Evolutionary conservation across 1,140 invertebrate species (phyloP).

Genomic region (Aporrectodea caliginosa): DNA sequence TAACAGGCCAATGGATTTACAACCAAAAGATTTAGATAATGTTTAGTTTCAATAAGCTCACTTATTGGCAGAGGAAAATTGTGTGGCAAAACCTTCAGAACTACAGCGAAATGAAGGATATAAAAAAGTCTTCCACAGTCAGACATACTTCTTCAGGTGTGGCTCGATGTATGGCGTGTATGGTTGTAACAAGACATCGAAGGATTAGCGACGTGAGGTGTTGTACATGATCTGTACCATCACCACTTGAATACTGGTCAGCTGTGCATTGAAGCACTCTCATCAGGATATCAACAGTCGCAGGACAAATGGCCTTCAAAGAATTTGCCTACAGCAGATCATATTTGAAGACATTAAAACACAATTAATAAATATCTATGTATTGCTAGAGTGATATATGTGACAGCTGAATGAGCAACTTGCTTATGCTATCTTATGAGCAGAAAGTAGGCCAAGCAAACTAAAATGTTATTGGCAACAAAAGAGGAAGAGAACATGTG

Average conservation of each 20-base stretch:
- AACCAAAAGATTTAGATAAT: neutral
- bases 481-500: too few relatives aligned
- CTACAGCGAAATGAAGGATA: too few relatives aligned
- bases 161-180: neutral
- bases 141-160: neutral
- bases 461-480: too few relatives aligned
- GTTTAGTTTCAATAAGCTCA: neutral
- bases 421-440: too few relatives aligned
- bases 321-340: neutral
- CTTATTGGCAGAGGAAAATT: neutral
- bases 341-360: too few relatives aligned
- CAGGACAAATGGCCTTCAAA: neutral
- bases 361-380: too few relatives aligned
- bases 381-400: too few relatives aligned
- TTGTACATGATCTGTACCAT: too few relatives aligned
- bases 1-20: too few relatives aligned
- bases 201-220: neutral
- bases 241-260: neutral
- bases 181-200: neutral
- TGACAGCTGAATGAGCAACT: too few relatives aligned
- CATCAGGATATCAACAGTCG: neutral
- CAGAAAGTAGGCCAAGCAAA: too few relatives aligned
- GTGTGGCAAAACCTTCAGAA: too few relatives aligned
- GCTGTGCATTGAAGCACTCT: neutral
- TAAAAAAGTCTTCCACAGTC: neutral